Conservation (phyloP, 2,888 invertebrate species). For the Isotomurus palustris region DNA sequence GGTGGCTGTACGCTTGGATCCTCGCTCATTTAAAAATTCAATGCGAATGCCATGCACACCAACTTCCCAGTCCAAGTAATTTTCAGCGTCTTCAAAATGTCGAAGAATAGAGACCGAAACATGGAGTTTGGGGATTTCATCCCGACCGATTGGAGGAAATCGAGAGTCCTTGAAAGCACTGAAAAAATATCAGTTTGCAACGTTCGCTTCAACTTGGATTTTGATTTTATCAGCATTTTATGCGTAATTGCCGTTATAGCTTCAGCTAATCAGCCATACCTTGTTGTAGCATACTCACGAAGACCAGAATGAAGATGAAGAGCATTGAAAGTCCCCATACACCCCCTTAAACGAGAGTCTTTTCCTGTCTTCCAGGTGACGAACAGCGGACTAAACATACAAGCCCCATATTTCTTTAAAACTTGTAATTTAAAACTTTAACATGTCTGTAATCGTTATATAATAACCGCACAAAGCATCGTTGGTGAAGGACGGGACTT, state of each 20-base stretch:
- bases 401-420: constrained; percentile 16
- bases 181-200: constrained; percentile 35
- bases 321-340: constrained; percentile 97
- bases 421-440: not conserved
- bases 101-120: constrained; percentile 94
- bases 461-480: constrained; percentile 79
- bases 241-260: too few species aligned
- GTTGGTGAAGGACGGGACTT: constrained; percentile 86
- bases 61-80: constrained; percentile 96
- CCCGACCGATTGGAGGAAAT: constrained; percentile 88
- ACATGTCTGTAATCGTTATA: not conserved
- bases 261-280: constrained; percentile 51
- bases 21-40: constrained; percentile 90
- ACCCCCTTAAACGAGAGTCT: constrained; percentile 90
- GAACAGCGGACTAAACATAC: constrained; percentile 84
- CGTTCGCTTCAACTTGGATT: too few species aligned
- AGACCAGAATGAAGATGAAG: constrained; percentile 92
- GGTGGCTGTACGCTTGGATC: constrained; percentile 92
- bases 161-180: constrained; percentile 97
- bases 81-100: constrained; percentile 90
- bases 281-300: constrained; percentile 92
- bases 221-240: too few species aligned
- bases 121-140: constrained; percentile 86
- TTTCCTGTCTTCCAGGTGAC: constrained; percentile 99
- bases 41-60: constrained; percentile 97